Conservation (phyloP, 2,113 vertebrate species). For the Ciconia maguari region DNA sequence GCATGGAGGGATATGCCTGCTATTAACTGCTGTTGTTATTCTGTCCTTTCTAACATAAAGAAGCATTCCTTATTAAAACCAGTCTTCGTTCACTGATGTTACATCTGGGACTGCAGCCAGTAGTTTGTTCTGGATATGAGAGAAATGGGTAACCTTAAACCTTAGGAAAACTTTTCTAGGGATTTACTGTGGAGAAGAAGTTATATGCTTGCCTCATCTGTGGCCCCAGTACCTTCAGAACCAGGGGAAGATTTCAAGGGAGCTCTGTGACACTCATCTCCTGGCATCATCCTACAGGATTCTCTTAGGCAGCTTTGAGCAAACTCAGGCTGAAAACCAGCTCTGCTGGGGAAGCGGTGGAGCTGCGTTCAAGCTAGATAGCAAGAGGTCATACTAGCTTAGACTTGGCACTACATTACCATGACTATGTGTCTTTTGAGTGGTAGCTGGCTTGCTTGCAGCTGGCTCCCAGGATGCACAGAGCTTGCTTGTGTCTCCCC, state of each 20-base stretch:
- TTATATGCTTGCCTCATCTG: neutral
- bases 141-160: neutral
- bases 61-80: neutral
- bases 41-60: neutral
- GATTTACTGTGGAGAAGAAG: neutral
- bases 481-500: neutral
- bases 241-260: neutral
- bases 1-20: neutral
- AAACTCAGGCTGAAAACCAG: neutral
- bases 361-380: neutral
- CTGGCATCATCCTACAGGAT: neutral
- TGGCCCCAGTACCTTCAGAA: neutral
- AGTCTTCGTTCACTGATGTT: rapidly evolving
- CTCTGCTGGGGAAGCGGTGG: neutral
- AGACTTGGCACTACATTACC: neutral
- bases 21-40: neutral
- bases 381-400: neutral
- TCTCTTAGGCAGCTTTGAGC: neutral
- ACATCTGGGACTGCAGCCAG: neutral
- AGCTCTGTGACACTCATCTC: neutral
- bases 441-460: neutral
- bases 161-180: neutral
- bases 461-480: neutral
- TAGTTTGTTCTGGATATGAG: neutral
- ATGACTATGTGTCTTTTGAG: neutral